Base-by-base conservation (phyloP, 2,888 invertebrate genomes). In the Pseudococcus longispinus region DNA sequence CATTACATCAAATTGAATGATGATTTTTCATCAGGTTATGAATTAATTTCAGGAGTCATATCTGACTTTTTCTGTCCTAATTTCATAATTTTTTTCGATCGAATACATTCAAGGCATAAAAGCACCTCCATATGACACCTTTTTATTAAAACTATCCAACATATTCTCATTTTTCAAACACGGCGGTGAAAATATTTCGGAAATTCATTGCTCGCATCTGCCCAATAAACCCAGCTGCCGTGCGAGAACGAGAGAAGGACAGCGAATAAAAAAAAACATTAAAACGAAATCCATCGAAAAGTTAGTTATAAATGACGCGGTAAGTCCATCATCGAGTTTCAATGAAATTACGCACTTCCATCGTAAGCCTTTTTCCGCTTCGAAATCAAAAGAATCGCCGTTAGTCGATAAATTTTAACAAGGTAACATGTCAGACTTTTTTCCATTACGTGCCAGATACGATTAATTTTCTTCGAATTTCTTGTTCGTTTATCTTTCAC, bases 391-490 rank as follows among this genome's bases (percentile, higher is more conserved):
- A 80, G 77, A 80, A 80, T 80, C 77, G 77, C 77, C 77, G 77
- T 29, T 20, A 80, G 77, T 80, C 77, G 77, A 80, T 80, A 80
- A 80, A 80, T 80, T 80, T 42, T 80, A 80, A 80, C 77, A 80
- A 80, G 77, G 77, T 80, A 80, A 80, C 77, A 80, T 80, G 77
- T 80, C 77, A 80, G 77, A 80, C 77, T 80, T 80, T 80, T 80
- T 80, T 80, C 77, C 42, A 80, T 80, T 80, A 80, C 77, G 42
- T 80, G 77, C 77, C 42, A 80, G 77, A 80, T 80, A 80, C 77
- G 77, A 80, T 80, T 80, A 80, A 80, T 80, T 80, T 80, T 80
- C 77, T 80, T 80, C 77, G 77, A 80, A 80, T 80, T 80, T 80
- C 77, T 80, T 42, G 77, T 80, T 80, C 77, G 77, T 80, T 80